A percentile compares a stretch with the other conserved stretches of the same genome.
Evolutionary conservation across 2,888 invertebrate genomes (phyloP).

Genomic region (Maniola hyperantus): DNA sequence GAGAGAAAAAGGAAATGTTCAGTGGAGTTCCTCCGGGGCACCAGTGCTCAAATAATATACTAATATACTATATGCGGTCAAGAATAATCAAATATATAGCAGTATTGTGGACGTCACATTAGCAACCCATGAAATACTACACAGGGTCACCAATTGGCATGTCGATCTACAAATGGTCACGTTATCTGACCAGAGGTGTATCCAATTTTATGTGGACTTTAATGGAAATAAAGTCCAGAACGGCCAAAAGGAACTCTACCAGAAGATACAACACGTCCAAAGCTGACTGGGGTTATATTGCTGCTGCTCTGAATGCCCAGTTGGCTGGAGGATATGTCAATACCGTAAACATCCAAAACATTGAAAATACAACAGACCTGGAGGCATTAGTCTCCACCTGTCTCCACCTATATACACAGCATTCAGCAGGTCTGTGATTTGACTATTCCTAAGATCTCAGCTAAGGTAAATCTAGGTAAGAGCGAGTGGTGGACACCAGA

Average conservation of each 20-base stretch:
- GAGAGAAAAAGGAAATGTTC: too few relatives aligned
- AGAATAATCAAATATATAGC: not conserved
- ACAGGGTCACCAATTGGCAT: not conserved
- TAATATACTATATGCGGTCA: too few relatives aligned
- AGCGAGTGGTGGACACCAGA: conserved; percentile 1
- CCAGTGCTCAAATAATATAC: too few relatives aligned
- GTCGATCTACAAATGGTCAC: not conserved
- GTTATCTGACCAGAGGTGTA: conserved; percentile 4
- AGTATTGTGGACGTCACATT: conserved; percentile 16
- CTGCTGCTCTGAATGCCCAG: too few relatives aligned
- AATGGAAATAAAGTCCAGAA: not conserved
- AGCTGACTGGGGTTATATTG: not conserved
- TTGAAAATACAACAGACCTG: not conserved
- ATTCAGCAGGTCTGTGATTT: not conserved
- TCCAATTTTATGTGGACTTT: not conserved
- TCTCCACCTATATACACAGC: not conserved
- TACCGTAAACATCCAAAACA: too few relatives aligned
- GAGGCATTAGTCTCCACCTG: not conserved
- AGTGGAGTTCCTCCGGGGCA: too few relatives aligned
- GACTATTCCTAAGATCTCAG: not conserved
- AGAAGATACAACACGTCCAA: not conserved
- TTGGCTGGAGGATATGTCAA: not conserved
- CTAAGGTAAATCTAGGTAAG: not conserved
- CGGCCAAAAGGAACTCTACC: not conserved
- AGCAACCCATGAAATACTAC: not conserved